Base-by-base conservation (phyloP, 2,888 invertebrate genomes). In the Pegoplata infirma region DNA sequence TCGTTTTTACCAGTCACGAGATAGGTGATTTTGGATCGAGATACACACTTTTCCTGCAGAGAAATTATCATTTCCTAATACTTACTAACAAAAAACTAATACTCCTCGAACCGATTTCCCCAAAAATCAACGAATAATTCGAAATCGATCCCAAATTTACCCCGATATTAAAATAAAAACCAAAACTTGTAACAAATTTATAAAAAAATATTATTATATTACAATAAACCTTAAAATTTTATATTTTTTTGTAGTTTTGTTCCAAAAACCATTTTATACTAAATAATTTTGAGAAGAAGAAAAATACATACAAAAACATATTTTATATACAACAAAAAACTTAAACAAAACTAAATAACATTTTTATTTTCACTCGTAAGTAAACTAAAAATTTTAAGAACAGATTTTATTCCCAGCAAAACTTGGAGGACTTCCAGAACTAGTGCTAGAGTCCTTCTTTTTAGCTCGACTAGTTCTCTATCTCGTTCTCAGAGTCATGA, bases 231-330 rank as follows among this genome's bases (percentile, higher is more conserved):
- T 53, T 53, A 71, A 16, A n/a, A 28, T 14, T 17, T n/a, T 69
- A 59, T 25, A 23, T 53, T 21, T 25, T 61, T 59, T 61, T 61
- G 10, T 7, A 69, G 44, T 69, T 61, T 61, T 53, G 7, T 44
- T 32, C 69, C 69, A 69, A 46, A 49, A 63, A 53, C 59, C 59
- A 40, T 21, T 67, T 55, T 67, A 56, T 7, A 40, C 6, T 17
- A 59, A 40, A 28, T 1, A 14, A 63, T 16, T 40, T 12, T n/a
- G 16, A 25, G 19, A 23, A 17, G 16, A 5, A 16, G 5, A n/a
- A 19, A 44, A 21, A 32, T 40, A 40, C 36, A 40, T 40, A 40
- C 36, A 40, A 40, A 32, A 40, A 40, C 36, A 40, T 40, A 40
- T n/a, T n/a, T n/a, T n/a, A 32, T 32, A 32, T 8, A 40, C 36